Evolutionary conservation across 2,888 invertebrate species (phyloP).

Genomic region (Parnassius smintheus): DNA sequence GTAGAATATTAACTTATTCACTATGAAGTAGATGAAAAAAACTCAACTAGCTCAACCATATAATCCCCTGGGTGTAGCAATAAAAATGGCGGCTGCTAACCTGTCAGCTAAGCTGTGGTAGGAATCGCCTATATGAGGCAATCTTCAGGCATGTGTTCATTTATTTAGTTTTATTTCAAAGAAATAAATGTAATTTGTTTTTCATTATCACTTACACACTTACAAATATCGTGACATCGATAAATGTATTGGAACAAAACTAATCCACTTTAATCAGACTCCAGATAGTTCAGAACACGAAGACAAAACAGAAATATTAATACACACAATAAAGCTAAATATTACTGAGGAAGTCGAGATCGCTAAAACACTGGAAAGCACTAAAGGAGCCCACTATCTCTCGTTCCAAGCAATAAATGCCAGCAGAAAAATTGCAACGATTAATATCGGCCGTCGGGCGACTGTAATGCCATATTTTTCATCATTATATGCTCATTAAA

Average conservation of each 20-base stretch:
- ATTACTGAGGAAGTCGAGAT: slow-evolving; percentile 23
- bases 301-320: slow-evolving; percentile 26
- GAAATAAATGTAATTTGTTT: no score
- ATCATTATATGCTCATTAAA: slow-evolving; percentile 75
- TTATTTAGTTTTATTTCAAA: no score
- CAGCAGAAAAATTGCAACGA: slow-evolving; percentile 50
- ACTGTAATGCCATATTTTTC: slow-evolving; percentile 56
- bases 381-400: slow-evolving; percentile 34
- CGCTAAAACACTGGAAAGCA: slow-evolving; percentile 43
- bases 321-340: slow-evolving; percentile 23
- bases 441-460: slow-evolving; percentile 46
- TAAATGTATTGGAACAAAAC: slow-evolving; percentile 8
- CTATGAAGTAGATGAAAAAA: no score
- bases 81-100: no score
- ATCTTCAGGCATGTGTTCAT: no score
- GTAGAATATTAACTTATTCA: no score
- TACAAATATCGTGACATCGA: no score
- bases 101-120: no score
- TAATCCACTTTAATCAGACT: slow-evolving; percentile 10
- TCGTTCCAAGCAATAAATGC: slow-evolving; percentile 38
- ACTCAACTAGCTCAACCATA: no score
- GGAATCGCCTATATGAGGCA: no score
- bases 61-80: no score
- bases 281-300: slow-evolving; percentile 16
- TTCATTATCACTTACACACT: no score